Evolutionary conservation across 2,888 invertebrate species (phyloP).

Genomic region (Panopea generosa): DNA sequence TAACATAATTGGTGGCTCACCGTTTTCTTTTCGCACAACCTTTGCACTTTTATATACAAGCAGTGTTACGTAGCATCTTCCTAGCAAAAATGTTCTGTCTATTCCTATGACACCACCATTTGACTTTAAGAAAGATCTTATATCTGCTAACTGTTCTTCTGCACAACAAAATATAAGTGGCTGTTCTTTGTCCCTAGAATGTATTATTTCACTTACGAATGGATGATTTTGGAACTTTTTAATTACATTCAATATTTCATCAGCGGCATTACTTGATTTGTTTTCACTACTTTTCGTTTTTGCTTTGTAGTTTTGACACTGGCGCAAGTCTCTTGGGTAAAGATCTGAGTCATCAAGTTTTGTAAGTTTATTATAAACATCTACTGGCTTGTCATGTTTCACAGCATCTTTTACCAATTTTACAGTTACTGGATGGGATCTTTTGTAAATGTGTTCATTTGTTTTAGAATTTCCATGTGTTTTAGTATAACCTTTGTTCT

Average conservation of each 20-base stretch:
- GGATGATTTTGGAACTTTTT: constrained; percentile 13
- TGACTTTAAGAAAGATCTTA: constrained; percentile 8
- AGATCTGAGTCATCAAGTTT: too few relatives aligned
- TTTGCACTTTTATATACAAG: constrained; percentile 19
- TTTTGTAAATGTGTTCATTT: too few relatives aligned
- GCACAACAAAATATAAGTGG: constrained; percentile 18
- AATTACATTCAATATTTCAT: constrained; percentile 14
- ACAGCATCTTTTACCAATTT: too few relatives aligned
- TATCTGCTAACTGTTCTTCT: constrained; percentile 12
- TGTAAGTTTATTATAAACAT: too few relatives aligned
- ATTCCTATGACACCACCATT: constrained; percentile 10
- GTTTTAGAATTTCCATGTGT: too few relatives aligned
- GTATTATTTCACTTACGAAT: constrained; percentile 12
- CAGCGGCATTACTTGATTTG: constrained; percentile 8
- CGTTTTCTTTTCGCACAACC: constrained; percentile 4
- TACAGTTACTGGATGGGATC: too few relatives aligned
- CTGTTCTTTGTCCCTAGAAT: constrained; percentile 11
- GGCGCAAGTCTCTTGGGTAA: too few relatives aligned
- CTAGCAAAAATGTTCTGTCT: constrained; percentile 9
- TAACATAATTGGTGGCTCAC: constrained; percentile 22
- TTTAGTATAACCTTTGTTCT: too few relatives aligned
- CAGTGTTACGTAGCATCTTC: constrained; percentile 5
- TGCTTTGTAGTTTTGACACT: too few relatives aligned
- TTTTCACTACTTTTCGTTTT: too few relatives aligned
- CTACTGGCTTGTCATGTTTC: too few relatives aligned